phyloP scores from a whole-genome alignment of 2,797 vertebrate genomes.

The Smutsia temminckii region DNA sequence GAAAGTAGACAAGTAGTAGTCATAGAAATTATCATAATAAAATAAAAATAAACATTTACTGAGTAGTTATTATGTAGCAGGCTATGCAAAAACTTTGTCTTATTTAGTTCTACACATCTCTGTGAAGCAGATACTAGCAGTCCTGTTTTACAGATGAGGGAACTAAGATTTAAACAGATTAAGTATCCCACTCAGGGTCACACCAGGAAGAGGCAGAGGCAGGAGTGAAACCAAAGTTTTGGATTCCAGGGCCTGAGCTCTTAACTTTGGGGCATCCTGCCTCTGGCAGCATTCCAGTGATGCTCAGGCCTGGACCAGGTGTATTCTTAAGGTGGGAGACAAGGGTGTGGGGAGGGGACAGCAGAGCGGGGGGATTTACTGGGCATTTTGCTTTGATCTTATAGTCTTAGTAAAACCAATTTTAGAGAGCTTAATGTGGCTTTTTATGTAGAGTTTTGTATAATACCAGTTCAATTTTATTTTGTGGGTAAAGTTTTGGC shows the following conservation, averaged over 20 bases:
- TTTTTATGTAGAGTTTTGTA: neutral
- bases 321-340: neutral
- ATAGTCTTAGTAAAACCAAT: neutral
- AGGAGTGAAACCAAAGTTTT: neutral
- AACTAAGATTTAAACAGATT: neutral
- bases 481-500: neutral
- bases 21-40: neutral
- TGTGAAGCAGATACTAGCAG: neutral
- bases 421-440: neutral
- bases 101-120: neutral
- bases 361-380: neutral
- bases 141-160: neutral
- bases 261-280: neutral
- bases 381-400: neutral
- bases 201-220: neutral
- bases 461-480: neutral
- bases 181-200: neutral
- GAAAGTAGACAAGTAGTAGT: neutral
- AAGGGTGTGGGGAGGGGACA: neutral
- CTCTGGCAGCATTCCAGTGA: neutral
- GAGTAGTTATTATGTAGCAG: neutral
- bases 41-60: neutral
- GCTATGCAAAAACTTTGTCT: neutral
- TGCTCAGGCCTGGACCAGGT: neutral
- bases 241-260: neutral